Evolutionary conservation across 1,140 invertebrate genomes (phyloP), one percentile per base, ranked within the genome.

Genomic region (Eriosoma lanigerum): DNA sequence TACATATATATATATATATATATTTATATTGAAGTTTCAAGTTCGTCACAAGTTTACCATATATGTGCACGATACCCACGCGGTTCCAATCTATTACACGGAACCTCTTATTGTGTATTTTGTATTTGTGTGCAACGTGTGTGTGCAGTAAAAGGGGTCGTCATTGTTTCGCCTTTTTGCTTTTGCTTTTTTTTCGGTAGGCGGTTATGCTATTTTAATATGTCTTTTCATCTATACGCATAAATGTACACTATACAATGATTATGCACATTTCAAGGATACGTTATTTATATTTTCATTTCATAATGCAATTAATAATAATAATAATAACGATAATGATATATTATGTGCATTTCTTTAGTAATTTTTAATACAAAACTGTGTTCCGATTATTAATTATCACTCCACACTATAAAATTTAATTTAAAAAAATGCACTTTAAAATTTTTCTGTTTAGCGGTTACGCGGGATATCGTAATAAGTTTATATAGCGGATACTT

Each of bases 41-140:
- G 72, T 76, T 58, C 52, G 56, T 78, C 56, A 78, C 75, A 62
- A 78, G 75, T 78, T 62, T n/a, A 78, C 75, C 75, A 78, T 78
- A 78, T 78, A 15, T 38, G 75, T 13, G 21, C 12, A 48, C 24
- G n/a, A n/a, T n/a, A 10, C 75, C 75, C 38, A 78, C 75, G 56
- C 56, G 38, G 12, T 60, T 62, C 5, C 32, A 62, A 78, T 78
- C 62, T 78, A 78, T 78, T 58, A 62, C 26, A 78, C 38, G 56
- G 17, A 78, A 60, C 75, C 75, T 62, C 44, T 76, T 78, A 78
- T 78, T 62, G 56, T 76, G 21, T 70, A 21, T 44, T n/a, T n/a
- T n/a, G n/a, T n/a, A n/a, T n/a, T 17, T 38, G 29, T 38, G 32
- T 66, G 38, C 44, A 38, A n/a, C n/a, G 12, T 52, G 8, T 15